Conservation (phyloP, 2,113 vertebrate species). For the Plestiodon gilberti region DNA sequence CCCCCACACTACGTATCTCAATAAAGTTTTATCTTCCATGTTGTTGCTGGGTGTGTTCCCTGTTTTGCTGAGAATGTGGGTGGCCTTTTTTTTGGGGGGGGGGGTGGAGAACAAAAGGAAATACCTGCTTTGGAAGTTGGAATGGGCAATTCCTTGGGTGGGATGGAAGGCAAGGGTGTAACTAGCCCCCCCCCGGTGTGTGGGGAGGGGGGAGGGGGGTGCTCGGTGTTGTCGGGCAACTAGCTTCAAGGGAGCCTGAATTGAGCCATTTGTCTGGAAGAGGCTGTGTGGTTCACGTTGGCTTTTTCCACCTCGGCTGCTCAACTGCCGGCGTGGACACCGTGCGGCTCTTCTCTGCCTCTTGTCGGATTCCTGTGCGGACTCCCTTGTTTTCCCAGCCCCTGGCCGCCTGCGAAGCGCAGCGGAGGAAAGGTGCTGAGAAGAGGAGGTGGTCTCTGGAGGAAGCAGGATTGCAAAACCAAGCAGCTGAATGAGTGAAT, state of each 20-base stretch:
- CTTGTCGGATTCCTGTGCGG: neutral
- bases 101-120: neutral
- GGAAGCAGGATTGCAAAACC: neutral
- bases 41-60: neutral
- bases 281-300: neutral
- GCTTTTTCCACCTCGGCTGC: too few species aligned
- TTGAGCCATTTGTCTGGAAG: neutral
- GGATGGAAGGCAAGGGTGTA: too few species aligned
- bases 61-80: neutral
- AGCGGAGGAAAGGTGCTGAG: neutral
- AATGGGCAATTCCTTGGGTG: too few species aligned
- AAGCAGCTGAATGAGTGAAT: too few species aligned
- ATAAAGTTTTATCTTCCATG: slow-evolving; percentile 59
- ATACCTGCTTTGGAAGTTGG: too few species aligned
- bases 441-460: neutral
- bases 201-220: too few species aligned
- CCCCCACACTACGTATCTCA: slow-evolving; percentile 10
- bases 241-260: neutral
- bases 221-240: neutral
- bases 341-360: neutral
- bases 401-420: neutral
- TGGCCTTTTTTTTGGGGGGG: too few species aligned
- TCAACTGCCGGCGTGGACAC: neutral
- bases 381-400: too few species aligned
- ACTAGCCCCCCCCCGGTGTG: too few species aligned